phyloP scores from a whole-genome alignment of 2,113 vertebrate species.

The Morphnarchus princeps region DNA sequence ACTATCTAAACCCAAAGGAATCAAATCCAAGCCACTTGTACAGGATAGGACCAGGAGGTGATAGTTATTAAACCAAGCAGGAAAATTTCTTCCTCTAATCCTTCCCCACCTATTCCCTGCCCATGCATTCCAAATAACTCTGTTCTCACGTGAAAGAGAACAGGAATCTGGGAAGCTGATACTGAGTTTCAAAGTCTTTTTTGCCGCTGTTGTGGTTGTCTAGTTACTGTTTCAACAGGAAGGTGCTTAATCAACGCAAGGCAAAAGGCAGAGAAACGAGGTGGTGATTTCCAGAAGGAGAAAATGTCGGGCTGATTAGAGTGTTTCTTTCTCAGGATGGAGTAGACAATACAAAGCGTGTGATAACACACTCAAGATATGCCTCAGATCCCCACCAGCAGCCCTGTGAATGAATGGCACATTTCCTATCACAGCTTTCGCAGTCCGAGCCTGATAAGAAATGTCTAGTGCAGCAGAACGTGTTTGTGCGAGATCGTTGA shows the following conservation, averaged over 20 bases:
- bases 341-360: slow-evolving; percentile 17
- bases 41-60: neutral
- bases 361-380: neutral
- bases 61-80: neutral
- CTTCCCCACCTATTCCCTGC: neutral
- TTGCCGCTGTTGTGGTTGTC: neutral
- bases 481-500: neutral
- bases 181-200: neutral
- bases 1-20: neutral
- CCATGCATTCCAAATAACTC: neutral
- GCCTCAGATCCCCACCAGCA: slow-evolving; percentile 24
- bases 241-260: slow-evolving; percentile 43
- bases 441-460: slow-evolving; percentile 17
- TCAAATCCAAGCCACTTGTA: neutral
- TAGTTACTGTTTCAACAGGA: slow-evolving; percentile 61
- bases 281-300: slow-evolving; percentile 34
- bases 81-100: neutral
- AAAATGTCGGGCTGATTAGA: slow-evolving; percentile 36
- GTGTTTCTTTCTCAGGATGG: slow-evolving; percentile 54
- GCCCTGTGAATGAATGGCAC: slow-evolving; percentile 3
- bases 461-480: neutral
- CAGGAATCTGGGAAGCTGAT: neutral
- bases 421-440: slow-evolving; percentile 29
- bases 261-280: neutral
- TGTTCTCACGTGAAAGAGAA: neutral